These are phyloP conservation scores for Aethina tumida DNA, from an alignment of 1,140 invertebrate species.

Conservation along the genomic window DNA sequence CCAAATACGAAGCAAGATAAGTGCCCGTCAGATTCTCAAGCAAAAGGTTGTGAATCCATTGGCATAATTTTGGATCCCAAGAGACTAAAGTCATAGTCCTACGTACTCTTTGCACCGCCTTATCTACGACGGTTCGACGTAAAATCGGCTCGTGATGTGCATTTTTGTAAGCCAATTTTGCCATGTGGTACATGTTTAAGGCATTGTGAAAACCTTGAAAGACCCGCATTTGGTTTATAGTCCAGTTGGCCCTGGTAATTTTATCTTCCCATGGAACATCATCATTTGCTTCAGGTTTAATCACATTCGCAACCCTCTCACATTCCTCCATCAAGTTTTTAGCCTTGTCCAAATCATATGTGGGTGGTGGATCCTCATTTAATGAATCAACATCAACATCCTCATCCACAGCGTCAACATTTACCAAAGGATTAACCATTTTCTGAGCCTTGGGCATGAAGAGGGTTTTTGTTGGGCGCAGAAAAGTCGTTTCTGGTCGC, in stretches of 20 bases:
- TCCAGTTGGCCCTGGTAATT: constrained; percentile 56
- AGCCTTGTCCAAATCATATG: constrained; percentile 55
- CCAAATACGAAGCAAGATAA: constrained; percentile 67
- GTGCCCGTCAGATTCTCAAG: constrained; percentile 57
- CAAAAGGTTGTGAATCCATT: constrained; percentile 70
- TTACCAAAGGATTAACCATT: constrained; percentile 17
- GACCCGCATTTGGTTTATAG: constrained; percentile 49
- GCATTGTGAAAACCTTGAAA: constrained; percentile 58
- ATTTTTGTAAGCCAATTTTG: constrained; percentile 49
- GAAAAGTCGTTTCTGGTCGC: constrained; percentile 54
- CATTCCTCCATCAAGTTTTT: constrained; percentile 63
- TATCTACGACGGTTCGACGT: constrained; percentile 58
- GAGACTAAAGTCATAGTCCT: constrained; percentile 52
- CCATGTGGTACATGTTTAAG: constrained; percentile 60
- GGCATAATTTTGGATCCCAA: constrained; percentile 61
- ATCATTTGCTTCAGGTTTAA: constrained; percentile 46
- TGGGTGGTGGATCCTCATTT: constrained; percentile 26
- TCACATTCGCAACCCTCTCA: constrained; percentile 50
- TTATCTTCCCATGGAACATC: constrained; percentile 62
- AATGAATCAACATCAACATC: constrained; percentile 41
- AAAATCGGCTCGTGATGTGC: constrained; percentile 54
- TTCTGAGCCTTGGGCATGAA: constrained; percentile 34
- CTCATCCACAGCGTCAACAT: constrained; percentile 27
- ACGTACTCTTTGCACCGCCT: constrained; percentile 56
- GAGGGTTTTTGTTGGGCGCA: constrained; percentile 48